phyloP scores from a whole-genome alignment of 1,140 invertebrate species.

The Drosophila repleta region DNA sequence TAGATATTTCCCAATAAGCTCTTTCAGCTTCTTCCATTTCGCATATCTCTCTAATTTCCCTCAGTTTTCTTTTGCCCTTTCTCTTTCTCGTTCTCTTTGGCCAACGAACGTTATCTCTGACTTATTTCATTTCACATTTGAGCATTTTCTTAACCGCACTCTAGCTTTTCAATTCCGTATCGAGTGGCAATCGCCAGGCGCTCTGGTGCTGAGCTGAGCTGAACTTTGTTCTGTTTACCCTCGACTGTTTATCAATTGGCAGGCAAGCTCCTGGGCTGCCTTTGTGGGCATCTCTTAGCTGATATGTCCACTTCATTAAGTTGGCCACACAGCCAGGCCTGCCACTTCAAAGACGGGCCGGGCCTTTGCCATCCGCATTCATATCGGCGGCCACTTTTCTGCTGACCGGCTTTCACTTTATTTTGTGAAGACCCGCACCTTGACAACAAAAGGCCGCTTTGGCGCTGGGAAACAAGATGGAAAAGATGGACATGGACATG shows the following conservation, averaged over 20 bases:
- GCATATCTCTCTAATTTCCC: neutral
- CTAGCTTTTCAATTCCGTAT: slow-evolving; percentile 44
- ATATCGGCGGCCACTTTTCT: slow-evolving; percentile 24
- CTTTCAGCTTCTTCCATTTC: neutral
- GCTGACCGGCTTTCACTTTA: slow-evolving; percentile 35
- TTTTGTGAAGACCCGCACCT: slow-evolving; percentile 47
- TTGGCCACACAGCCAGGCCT: slow-evolving; percentile 50
- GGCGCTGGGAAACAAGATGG: slow-evolving; percentile 2
- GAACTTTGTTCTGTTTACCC: slow-evolving; percentile 14
- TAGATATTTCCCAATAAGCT: neutral
- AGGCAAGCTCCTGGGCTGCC: slow-evolving; percentile 4
- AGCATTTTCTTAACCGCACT: slow-evolving; percentile 8
- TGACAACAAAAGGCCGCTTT: slow-evolving; percentile 42
- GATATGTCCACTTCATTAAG: slow-evolving; percentile 76
- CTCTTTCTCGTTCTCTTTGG: neutral
- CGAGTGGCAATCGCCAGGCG: slow-evolving; percentile 9
- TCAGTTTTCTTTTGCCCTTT: neutral
- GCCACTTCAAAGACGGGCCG: slow-evolving; percentile 55
- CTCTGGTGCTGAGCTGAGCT: neutral
- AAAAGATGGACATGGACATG: slow-evolving; percentile 2
- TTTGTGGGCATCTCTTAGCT: slow-evolving; percentile 35
- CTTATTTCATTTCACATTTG: neutral
- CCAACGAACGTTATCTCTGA: neutral
- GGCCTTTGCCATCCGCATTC: slow-evolving; percentile 14
- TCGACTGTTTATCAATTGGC: slow-evolving; percentile 49